Base-by-base conservation (phyloP, 2,888 invertebrate genomes). In the Drosophila vallismaia region DNA sequence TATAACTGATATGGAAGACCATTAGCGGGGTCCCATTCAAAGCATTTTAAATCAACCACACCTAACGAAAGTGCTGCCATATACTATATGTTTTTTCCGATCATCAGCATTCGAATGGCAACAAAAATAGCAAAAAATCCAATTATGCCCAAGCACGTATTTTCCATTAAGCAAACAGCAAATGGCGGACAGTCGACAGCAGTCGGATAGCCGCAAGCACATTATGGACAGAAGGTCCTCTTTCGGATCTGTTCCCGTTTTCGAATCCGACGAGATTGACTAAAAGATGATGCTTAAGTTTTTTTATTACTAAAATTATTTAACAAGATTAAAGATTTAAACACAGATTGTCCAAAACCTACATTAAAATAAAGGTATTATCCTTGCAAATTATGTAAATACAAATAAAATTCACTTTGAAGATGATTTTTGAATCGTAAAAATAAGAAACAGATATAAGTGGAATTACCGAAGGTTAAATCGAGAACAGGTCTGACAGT, bases 121-220 rank as follows among this genome's bases (percentile, higher is more conserved):
- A 53, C 69, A 54, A 59, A 75, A 71, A 75, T 63, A 80, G 64
- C 71, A 83, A 80, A 74, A 76, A 83, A 80, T 80, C 72, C 84
- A 83, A 80, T 83, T 83, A 80, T 80, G 78, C 60, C 58, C 74
- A 72, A 83, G 84, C 84, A 80, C 80, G 80, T 80, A 77, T 80
- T 83, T 80, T 80, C 80, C 84, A 83, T 80, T 83, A 80, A 77
- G 78, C 76, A 80, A 83, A 80, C 77, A 75, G 51, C 75, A 64
- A 45, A 67, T 60, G 58, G 59, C 82, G 64, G 63, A 46, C 64
- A 62, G 48, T 57, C 53, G 62, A 55, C 48, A 52, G 59, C 42
- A 69, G 70, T 50, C 69, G 71, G 71, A 66, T 66, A 67, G 67
- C 73, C 73, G 55, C 60, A 51, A 71, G 49, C 70, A 70, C 50